Evolutionary conservation across 2,113 vertebrate genomes (phyloP).

Genomic region (Eolophus roseicapilla): DNA sequence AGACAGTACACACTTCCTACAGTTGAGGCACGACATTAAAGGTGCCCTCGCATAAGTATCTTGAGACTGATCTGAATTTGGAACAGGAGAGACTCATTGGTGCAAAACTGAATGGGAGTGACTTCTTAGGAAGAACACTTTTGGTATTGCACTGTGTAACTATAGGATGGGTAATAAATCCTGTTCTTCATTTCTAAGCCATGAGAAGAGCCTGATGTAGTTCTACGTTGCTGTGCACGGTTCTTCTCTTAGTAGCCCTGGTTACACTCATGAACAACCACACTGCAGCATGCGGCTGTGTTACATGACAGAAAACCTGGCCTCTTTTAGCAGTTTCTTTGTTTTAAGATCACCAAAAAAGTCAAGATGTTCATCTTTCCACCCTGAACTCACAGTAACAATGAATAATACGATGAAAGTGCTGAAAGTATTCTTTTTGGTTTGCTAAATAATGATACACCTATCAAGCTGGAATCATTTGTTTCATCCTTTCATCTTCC

Average conservation of each 20-base stretch:
- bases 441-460: constrained; percentile 1
- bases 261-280: not conserved
- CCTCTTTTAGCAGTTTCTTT: not conserved
- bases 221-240: not conserved
- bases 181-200: not conserved
- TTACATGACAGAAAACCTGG: not conserved
- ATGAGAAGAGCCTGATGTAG: not conserved
- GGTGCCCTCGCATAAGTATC: not conserved
- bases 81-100: not conserved
- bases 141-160: not conserved
- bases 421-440: not conserved
- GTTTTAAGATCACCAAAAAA: not conserved
- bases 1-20: not conserved
- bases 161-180: not conserved
- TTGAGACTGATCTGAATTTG: not conserved
- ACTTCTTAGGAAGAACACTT: not conserved
- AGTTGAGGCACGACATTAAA: not conserved
- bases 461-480: not conserved
- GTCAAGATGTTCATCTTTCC: not conserved
- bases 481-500: constrained; percentile 21
- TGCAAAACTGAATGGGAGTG: not conserved
- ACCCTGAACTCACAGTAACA: not conserved
- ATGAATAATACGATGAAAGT: not conserved
- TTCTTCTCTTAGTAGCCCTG: not conserved
- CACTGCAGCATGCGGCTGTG: not conserved